These are phyloP conservation scores for Atta colombica DNA, from an alignment of 1,140 invertebrate genomes.

Conservation along the genomic window DNA sequence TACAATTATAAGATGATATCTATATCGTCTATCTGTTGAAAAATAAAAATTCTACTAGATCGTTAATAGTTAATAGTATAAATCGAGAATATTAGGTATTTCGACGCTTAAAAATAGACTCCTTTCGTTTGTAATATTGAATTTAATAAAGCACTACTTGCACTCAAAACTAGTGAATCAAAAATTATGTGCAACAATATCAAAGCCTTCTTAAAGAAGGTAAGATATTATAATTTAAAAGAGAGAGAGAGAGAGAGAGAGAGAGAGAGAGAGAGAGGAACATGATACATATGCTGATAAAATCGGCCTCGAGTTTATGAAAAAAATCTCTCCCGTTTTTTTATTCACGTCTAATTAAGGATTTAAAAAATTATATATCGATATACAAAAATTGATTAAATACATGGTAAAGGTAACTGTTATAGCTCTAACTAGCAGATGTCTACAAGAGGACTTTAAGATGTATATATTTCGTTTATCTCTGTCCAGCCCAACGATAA, in stretches of 20 bases:
- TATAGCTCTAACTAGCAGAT: slow-evolving; percentile 18
- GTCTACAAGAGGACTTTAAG: slow-evolving; percentile 24
- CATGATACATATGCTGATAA: slow-evolving; percentile 7
- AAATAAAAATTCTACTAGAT: slow-evolving; percentile 80
- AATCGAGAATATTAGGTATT: slow-evolving; percentile 80
- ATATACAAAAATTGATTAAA: slow-evolving; percentile 24
- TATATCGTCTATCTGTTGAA: slow-evolving; percentile 77
- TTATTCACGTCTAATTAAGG: slow-evolving; percentile 8
- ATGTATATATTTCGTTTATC: slow-evolving; percentile 18
- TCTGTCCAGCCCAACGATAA: slow-evolving; percentile 32
- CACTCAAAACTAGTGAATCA: neutral
- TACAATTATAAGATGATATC: slow-evolving; percentile 80
- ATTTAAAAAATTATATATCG: slow-evolving; percentile 20
- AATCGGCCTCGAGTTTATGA: neutral
- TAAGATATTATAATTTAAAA: slow-evolving; percentile 9
- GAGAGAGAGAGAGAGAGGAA: neutral
- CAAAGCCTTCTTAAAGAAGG: slow-evolving; percentile 13
- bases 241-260: neutral
- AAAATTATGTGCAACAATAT: slow-evolving; percentile 33
- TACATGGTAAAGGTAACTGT: slow-evolving; percentile 32
- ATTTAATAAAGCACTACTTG: slow-evolving; percentile 55
- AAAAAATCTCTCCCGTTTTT: slow-evolving; percentile 28
- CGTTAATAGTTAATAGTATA: slow-evolving; percentile 75
- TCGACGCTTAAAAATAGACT: slow-evolving; percentile 70
- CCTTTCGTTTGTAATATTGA: slow-evolving; percentile 67